Evolutionary conservation across 2,888 invertebrate species (phyloP), one percentile per base, ranked within the genome.

Genomic region (Acanthoscelides obtectus): DNA sequence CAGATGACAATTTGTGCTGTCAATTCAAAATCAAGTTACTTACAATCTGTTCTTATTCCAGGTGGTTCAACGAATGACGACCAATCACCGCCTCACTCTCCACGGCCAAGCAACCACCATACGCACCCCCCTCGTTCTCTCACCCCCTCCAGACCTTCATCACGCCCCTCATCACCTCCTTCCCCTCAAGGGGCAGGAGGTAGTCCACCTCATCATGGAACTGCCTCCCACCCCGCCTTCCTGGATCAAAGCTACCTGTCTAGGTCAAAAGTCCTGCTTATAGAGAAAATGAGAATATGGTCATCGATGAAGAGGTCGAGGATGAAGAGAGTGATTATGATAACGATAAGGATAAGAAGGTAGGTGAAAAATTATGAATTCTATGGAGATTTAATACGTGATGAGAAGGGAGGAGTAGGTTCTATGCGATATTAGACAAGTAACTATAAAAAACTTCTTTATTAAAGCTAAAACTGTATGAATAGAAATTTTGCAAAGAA

Each of bases 271-370:
- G 86, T 76, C 66, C 66, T 20, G 22, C 66, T 1, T 66, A 20
- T 12, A 20, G 66, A 19, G 88, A 88, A 78, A 86, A 85, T 77
- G 89, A 90, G 72, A 90, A 90, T 76, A 88, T 91, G 78, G 90
- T 89, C 22, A 91, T 91, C 76, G 90, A 89, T 71, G 91, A 91
- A 76, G 91, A 90, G 77, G 93, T 94, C 79, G 93, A 92, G 66
- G 94, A 94, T 82, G 92, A 92, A 22, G 92, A 92, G 79, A 91
- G 92, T 72, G 93, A 93, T 79, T 91, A 91, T 77, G 90, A 90
- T 80, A 91, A 90, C 76, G 92, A 92, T 79, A 66, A 90, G 80
- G 89, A 90, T 73, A 86, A 85, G 77, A 84, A 85, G 76, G 87
- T 86, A 82, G 20, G 45, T 45, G n/a, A n/a, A n/a, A n/a, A n/a